Evolutionary conservation across 2,888 invertebrate species (phyloP).

Genomic region (Hipparchia sbordonii): DNA sequence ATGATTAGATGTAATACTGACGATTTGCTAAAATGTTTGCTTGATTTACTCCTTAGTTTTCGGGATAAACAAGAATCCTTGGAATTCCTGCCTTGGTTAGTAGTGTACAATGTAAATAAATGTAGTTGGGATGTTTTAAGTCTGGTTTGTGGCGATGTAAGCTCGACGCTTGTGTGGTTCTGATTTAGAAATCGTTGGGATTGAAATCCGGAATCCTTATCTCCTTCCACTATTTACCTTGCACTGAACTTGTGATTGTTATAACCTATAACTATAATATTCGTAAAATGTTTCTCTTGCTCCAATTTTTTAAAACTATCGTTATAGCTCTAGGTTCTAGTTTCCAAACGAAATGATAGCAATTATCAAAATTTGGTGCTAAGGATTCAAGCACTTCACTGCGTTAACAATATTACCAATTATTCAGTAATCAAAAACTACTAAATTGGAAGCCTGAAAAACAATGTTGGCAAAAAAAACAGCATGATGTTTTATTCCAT

Average conservation of each 20-base stretch:
- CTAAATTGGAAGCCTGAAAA: neutral
- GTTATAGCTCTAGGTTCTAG: too few species aligned
- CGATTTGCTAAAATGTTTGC: constrained; percentile 63
- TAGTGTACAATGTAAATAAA: constrained; percentile 78
- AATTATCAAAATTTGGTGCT: neutral
- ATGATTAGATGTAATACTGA: constrained; percentile 27
- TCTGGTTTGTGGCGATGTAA: constrained; percentile 11
- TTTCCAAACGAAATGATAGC: neutral
- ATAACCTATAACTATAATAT: neutral
- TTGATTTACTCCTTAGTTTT: constrained; percentile 86
- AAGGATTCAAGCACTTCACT: neutral
- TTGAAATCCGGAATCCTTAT: constrained; percentile 4
- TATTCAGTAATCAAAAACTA: neutral
- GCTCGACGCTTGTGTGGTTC: constrained; percentile 20
- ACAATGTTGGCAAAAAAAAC: neutral
- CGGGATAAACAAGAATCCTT: constrained; percentile 90
- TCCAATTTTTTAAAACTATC: neutral
- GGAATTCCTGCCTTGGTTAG: constrained; percentile 92
- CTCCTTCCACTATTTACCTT: neutral
- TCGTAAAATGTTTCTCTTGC: neutral
- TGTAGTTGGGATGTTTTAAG: constrained; percentile 51
- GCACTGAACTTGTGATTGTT: neutral
- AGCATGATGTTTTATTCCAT: neutral
- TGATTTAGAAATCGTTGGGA: constrained; percentile 21
- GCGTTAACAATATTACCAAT: neutral